These are phyloP conservation scores for Morone chrysops DNA, from an alignment of 2,113 vertebrate species.

Conservation along the genomic window DNA sequence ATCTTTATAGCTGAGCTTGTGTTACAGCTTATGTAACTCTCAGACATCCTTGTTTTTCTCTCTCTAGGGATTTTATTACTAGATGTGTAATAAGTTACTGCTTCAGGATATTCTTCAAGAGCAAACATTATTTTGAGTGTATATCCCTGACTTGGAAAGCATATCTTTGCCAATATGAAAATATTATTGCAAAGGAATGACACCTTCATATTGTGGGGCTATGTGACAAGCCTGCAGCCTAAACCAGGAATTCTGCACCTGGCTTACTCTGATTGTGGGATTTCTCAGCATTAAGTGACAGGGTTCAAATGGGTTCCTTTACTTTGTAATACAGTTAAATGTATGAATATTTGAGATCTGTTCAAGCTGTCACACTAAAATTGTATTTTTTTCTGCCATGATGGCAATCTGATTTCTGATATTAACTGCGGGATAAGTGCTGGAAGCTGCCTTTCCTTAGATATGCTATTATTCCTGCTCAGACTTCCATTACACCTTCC, in stretches of 20 bases:
- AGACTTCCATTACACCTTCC: conserved; percentile 31
- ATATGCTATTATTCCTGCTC: conserved; percentile 35
- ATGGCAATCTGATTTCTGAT: conserved; percentile 30
- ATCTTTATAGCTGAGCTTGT: conserved; percentile 56
- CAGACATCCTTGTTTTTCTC: conserved; percentile 64
- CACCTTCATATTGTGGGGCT: conserved; percentile 47
- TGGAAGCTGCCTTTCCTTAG: conserved; percentile 19
- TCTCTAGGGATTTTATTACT: conserved; percentile 70
- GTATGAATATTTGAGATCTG: conserved; percentile 16
- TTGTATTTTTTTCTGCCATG: conserved; percentile 3
- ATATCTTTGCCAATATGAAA: conserved; percentile 58
- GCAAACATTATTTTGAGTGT: conserved; percentile 68
- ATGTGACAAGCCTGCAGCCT: conserved; percentile 54
- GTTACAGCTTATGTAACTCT: conserved; percentile 68
- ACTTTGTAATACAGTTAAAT: conserved; percentile 17
- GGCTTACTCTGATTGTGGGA: conserved; percentile 41
- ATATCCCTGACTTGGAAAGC: conserved; percentile 46
- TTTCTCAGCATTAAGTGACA: conserved; percentile 28
- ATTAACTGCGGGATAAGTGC: conserved; percentile 27
- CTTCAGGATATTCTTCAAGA: conserved; percentile 72
- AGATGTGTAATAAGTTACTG: conserved; percentile 68
- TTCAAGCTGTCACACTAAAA: conserved; percentile 25
- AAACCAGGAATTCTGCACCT: conserved; percentile 44
- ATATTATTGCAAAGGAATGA: conserved; percentile 43
- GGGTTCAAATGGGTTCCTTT: conserved; percentile 25